These are phyloP conservation scores for Drosophila birchii DNA, from an alignment of 2,888 invertebrate species.

Conservation along the genomic window DNA sequence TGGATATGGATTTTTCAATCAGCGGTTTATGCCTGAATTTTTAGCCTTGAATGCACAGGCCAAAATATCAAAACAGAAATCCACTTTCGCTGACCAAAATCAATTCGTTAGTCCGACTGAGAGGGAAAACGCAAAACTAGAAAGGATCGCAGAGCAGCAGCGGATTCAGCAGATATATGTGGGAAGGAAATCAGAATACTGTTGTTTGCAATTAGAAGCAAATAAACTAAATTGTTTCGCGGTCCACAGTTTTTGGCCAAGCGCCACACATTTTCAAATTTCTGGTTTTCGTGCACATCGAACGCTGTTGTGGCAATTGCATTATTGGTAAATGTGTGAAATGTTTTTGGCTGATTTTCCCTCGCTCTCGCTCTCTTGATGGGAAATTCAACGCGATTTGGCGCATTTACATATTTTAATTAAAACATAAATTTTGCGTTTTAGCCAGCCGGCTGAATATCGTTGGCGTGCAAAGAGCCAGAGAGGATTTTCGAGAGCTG, in stretches of 20 bases:
- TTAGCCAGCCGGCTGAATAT: conserved; percentile 36
- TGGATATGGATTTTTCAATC: conserved; percentile 8
- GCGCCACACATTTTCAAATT: conserved; percentile 48
- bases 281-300: conserved; percentile 23
- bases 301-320: conserved; percentile 44
- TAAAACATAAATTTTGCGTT: conserved; percentile 72
- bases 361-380: conserved; percentile 29
- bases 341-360: conserved; percentile 57
- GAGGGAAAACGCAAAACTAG: conserved; percentile 13
- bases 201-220: conserved; percentile 55
- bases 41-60: conserved; percentile 20
- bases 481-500: conserved; percentile 12
- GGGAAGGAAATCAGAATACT: conserved; percentile 24
- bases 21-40: background rate
- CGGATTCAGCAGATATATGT: background rate
- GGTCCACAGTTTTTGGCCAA: conserved; percentile 46
- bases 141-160: background rate
- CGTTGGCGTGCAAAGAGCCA: conserved; percentile 27
- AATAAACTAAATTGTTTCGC: conserved; percentile 75
- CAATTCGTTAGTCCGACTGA: conserved; percentile 27
- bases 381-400: conserved; percentile 59
- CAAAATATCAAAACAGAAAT: conserved; percentile 7
- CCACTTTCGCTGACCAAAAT: conserved; percentile 32
- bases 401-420: conserved; percentile 76
- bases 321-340: conserved; percentile 70